phyloP scores from a whole-genome alignment of 2,888 invertebrate genomes.

The Xestia sexstrigata region DNA sequence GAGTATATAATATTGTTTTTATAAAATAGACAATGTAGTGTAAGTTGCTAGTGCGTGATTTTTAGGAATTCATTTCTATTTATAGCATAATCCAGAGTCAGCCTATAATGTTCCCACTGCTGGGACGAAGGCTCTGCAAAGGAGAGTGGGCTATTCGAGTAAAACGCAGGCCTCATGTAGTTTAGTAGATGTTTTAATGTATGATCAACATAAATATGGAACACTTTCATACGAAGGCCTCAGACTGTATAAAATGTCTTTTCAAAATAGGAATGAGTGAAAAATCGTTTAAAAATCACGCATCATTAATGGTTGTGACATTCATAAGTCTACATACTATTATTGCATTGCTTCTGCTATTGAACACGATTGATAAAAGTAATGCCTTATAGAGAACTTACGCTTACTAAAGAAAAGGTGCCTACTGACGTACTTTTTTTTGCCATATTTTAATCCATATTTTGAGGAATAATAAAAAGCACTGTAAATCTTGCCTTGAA shows the following conservation, averaged over 20 bases:
- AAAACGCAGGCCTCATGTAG: too few species aligned
- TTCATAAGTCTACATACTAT: conserved; percentile 53
- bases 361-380: conserved; percentile 57
- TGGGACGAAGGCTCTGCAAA: too few species aligned
- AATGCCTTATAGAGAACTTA: conserved; percentile 49
- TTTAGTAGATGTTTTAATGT: not conserved
- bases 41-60: conserved; percentile 19
- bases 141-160: too few species aligned
- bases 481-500: not conserved
- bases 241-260: too few species aligned
- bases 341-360: conserved; percentile 61
- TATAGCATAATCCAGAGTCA: not conserved
- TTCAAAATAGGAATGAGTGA: not conserved
- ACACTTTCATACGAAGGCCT: not conserved
- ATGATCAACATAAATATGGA: not conserved
- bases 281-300: conserved; percentile 17
- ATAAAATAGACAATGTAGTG: conserved; percentile 36
- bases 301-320: conserved; percentile 54
- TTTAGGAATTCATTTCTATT: not conserved
- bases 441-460: not conserved
- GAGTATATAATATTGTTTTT: conserved; percentile 49
- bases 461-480: not conserved
- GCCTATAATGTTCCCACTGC: too few species aligned
- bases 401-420: conserved; percentile 26
- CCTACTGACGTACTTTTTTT: not conserved